phyloP scores from a whole-genome alignment of 1,140 invertebrate genomes.

The Aphidius ervi region DNA sequence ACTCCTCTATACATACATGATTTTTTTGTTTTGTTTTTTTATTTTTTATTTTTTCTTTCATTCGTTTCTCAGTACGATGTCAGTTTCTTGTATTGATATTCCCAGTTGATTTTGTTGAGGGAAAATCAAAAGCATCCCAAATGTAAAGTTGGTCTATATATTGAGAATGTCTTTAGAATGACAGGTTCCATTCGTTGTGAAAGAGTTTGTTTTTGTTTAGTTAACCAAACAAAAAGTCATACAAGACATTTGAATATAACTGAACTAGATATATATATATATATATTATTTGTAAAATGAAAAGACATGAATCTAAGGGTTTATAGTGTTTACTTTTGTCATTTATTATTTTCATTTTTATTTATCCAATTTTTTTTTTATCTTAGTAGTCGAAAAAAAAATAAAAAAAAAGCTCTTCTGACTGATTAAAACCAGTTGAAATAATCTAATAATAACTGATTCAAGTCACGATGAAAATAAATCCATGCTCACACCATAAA shows the following conservation, averaged over 20 bases:
- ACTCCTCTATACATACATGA: constrained; percentile 11
- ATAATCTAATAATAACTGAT: constrained; percentile 11
- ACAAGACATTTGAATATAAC: no score
- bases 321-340: constrained; percentile 11
- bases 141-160: no score
- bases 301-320: constrained; percentile 11
- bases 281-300: neutral
- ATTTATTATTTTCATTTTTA: neutral
- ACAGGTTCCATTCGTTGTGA: constrained; percentile 23
- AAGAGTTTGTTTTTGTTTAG: neutral
- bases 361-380: neutral
- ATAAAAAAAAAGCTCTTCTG: constrained; percentile 2
- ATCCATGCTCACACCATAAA: constrained; percentile 3
- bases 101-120: constrained; percentile 31
- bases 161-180: constrained; percentile 19
- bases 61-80: constrained; percentile 26
- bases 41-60: neutral
- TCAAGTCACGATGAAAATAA: constrained; percentile 5
- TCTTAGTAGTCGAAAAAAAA: neutral
- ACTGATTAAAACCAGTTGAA: constrained; percentile 10
- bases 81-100: constrained; percentile 29
- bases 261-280: no score
- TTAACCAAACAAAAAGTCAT: no score
- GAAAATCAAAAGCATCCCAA: constrained; percentile 36
- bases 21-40: neutral